phyloP scores from a whole-genome alignment of 2,797 vertebrate species.

The Amphiprion clarkii region DNA sequence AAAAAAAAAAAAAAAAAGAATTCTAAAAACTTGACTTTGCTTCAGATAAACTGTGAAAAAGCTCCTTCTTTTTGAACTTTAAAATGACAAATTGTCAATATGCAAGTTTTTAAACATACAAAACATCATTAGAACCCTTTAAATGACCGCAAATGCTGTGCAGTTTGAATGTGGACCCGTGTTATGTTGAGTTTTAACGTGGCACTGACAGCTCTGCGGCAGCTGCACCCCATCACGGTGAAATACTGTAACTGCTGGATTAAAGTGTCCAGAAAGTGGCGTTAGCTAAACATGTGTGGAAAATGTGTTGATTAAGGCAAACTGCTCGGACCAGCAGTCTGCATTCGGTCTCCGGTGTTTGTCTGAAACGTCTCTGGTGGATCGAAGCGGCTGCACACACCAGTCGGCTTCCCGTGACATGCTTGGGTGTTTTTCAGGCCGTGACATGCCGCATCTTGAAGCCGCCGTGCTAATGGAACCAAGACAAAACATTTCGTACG shows the following conservation, averaged over 20 bases:
- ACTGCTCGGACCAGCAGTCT: background rate
- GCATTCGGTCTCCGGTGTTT: slow-evolving; percentile 10
- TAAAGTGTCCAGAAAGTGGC: background rate
- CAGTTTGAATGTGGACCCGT: background rate
- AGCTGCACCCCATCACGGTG: slow-evolving; percentile 28
- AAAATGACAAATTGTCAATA: no score
- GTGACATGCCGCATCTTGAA: slow-evolving; percentile 43
- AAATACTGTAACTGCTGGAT: background rate
- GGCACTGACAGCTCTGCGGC: background rate
- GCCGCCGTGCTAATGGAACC: slow-evolving; percentile 72
- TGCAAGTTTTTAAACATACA: background rate
- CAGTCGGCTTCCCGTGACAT: slow-evolving; percentile 4
- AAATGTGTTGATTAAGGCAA: slow-evolving; percentile 10
- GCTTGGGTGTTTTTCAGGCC: slow-evolving; percentile 37
- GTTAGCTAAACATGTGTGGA: background rate
- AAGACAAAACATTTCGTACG: slow-evolving; percentile 70
- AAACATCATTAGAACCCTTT: background rate
- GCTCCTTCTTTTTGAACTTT: no score
- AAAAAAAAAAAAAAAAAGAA: no score
- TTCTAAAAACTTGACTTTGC: no score
- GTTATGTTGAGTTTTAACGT: background rate
- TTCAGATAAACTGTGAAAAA: no score
- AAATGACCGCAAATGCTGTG: background rate
- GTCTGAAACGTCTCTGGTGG: background rate
- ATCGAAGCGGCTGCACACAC: background rate